Evolutionary conservation across 2,797 vertebrate species (phyloP), one percentile per base, ranked within the genome.

Genomic region (Oreochromis grahami): DNA sequence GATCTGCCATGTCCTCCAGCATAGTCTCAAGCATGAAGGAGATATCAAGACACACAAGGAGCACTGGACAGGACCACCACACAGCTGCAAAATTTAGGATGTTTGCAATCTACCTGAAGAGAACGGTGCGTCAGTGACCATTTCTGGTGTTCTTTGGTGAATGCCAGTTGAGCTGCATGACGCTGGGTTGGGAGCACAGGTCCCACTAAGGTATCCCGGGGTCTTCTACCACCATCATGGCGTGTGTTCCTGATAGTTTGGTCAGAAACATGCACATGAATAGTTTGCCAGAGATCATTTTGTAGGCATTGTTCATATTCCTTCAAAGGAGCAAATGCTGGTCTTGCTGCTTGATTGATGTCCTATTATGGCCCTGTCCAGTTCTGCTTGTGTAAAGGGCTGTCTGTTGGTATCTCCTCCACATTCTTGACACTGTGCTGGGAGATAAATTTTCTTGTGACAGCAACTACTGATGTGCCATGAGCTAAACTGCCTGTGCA

Each of bases 41-140:
- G 12, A 41, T 2, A 38, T 36, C 11, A 13, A 38, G 19, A 38
- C 10, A 70, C 1, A 68, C 2, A 24, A 68, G n/a, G 36, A 0
- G 38, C 5, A 24, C 38, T 43, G 38, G 36, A 43, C 63, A 43
- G 36, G 63, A 68, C 1, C 13, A 68, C 12, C 24, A 24, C 5
- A 43, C 38, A 9, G 13, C 15, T 9, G 13, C 21, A 68, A 43
- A 68, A 68, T 41, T 15, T 3, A 70, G 38, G 38, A 17, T 43
- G 65, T 15, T 24, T 70, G 13, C 65, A 26, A 43, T 43, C n/a
- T 24, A 2, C 15, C n/a, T 24, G 63, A 43, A 38, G n/a, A 43
- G 63, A 68, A 24, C 3, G 7, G 36, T 0, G 0, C 5, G 0
- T 41, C 38, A 45, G 38, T 70, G 21, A 8, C 13, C 21, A 45